Percentiles rank a stretch among this genome's conserved stretches.
Evolutionary conservation across 2,113 vertebrate genomes (phyloP).

Genomic region (Amblyornis subalaris): DNA sequence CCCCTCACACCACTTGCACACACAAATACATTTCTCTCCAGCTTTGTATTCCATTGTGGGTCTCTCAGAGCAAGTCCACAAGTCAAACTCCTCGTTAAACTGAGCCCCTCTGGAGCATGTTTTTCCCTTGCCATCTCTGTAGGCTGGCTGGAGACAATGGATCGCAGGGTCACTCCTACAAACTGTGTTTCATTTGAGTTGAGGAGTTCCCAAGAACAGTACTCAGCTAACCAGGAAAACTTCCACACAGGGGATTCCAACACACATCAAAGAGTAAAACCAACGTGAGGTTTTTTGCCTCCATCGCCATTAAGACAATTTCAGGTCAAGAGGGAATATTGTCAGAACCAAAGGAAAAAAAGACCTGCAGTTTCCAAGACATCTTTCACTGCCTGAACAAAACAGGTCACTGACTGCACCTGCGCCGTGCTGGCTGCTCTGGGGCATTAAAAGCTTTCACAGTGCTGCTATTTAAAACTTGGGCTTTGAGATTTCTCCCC

Average conservation of each 20-base stretch:
- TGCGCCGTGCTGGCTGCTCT: neutral
- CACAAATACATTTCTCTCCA: neutral
- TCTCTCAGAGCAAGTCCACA: neutral
- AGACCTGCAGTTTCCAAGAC: neutral
- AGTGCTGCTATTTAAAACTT: conserved; percentile 3
- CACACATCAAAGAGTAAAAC: neutral
- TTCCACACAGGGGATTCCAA: neutral
- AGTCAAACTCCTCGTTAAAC: neutral
- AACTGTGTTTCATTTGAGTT: neutral
- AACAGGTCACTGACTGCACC: conserved; percentile 20
- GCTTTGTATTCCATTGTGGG: neutral
- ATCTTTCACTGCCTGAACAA: conserved; percentile 19
- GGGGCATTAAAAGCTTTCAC: neutral
- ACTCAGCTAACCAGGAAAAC: neutral
- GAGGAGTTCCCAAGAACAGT: neutral
- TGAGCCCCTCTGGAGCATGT: neutral
- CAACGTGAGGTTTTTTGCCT: neutral
- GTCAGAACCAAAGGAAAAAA: neutral
- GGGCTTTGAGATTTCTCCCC: neutral
- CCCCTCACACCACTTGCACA: neutral
- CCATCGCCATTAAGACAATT: neutral
- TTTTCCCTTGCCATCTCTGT: neutral
- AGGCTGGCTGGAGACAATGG: neutral
- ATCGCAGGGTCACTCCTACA: neutral
- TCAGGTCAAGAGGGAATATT: conserved; percentile 22